These are phyloP conservation scores for Sarcophaga peregrina DNA, from an alignment of 1,140 invertebrate species.

Conservation along the genomic window DNA sequence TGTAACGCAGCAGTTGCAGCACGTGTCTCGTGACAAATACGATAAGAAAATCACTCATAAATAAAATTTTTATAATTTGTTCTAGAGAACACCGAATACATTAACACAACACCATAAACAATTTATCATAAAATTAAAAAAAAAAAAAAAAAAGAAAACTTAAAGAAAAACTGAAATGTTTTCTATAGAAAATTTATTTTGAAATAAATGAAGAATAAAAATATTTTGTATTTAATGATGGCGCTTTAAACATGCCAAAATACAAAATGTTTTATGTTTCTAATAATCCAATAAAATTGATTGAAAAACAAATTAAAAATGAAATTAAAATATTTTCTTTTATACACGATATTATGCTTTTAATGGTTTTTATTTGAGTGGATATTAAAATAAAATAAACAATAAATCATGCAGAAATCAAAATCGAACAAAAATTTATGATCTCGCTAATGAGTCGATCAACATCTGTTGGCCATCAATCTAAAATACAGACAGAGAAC, in stretches of 20 bases:
- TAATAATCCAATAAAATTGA: not conserved
- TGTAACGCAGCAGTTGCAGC: not conserved
- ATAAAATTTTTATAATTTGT: not conserved
- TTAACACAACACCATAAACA: conserved; percentile 1
- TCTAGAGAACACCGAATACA: not conserved
- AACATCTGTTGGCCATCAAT: not conserved
- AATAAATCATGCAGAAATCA: not conserved
- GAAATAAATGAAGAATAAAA: not conserved
- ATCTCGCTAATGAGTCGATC: not conserved
- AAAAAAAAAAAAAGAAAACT: not conserved
- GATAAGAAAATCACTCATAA: not conserved
- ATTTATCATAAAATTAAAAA: not conserved
- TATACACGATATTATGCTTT: too few species aligned
- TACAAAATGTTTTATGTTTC: conserved; percentile 12
- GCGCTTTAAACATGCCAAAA: not conserved
- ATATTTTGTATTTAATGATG: not conserved
- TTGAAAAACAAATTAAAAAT: not conserved
- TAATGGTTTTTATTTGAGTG: too few species aligned
- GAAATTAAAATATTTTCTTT: not conserved
- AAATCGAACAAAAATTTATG: not conserved
- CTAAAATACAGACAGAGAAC: not conserved
- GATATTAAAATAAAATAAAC: too few species aligned
- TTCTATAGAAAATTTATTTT: not conserved
- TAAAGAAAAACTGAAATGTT: not conserved
- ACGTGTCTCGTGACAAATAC: not conserved